Evolutionary conservation across 53 echinoderm and acorn worm genomes (phyloP).

Genomic region (Henricia sp.): DNA sequence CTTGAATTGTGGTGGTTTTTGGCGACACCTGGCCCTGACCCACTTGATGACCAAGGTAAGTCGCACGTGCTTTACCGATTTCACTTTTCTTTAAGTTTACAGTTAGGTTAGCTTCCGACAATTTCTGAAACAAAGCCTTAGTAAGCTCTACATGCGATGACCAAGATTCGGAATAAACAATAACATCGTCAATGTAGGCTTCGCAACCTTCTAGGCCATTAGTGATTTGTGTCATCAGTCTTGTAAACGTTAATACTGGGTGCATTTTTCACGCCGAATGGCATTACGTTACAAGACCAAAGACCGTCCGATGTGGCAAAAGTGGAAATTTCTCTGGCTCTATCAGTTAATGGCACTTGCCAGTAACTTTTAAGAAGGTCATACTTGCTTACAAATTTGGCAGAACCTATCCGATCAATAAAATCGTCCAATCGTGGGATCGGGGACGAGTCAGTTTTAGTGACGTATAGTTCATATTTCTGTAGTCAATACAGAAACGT

Average conservation of each 20-base stretch:
- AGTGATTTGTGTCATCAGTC: background rate
- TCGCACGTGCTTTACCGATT: background rate
- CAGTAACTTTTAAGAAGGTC: background rate
- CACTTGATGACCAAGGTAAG: background rate
- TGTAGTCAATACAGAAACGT: background rate
- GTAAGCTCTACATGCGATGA: background rate
- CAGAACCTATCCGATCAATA: background rate
- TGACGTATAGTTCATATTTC: too few species aligned
- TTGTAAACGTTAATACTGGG: constrained; percentile 1
- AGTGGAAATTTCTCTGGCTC: constrained; percentile 2
- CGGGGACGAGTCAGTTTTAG: background rate
- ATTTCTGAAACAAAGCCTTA: background rate
- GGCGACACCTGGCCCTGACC: background rate
- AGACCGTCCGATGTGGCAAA: background rate
- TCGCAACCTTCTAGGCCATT: background rate
- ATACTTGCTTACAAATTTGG: background rate
- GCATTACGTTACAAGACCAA: background rate
- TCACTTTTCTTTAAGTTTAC: constrained; percentile 8
- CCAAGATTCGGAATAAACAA: background rate
- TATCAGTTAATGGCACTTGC: constrained; percentile 3
- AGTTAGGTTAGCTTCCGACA: background rate
- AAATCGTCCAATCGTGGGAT: constrained; percentile 1
- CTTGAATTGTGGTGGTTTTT: too few species aligned
- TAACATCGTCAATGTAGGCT: background rate
- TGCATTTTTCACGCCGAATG: background rate